Base-by-base conservation (phyloP, 2,888 invertebrate species). In the Leistus spinibarbis region DNA sequence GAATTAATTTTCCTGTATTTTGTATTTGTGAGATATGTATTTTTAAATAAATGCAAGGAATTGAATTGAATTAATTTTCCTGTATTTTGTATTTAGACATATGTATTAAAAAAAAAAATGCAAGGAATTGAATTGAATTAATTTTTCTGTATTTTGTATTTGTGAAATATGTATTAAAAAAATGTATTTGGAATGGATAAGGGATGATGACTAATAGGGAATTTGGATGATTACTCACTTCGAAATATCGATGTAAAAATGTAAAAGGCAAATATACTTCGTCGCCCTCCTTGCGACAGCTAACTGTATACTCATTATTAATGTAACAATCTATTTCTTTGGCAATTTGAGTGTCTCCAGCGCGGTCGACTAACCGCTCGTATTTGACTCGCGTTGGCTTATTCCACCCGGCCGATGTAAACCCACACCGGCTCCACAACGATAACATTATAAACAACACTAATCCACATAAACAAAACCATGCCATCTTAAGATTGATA, bases 211-310 rank as follows among this genome's bases (percentile, higher is more conserved):
- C n/a, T n/a, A n/a, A n/a, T n/a, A n/a, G n/a, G n/a, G n/a, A n/a
- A n/a, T n/a, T n/a, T n/a, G n/a, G n/a, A n/a, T 40, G 40, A 40
- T 24, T 22, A 81, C 84, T 82, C 80, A 95, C 93, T 90, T 97
- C 97, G 87, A 97, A 98, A 86, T 98, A 97, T 84, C 94, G 95
- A 82, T 94, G 93, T 80, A 98, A 88, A 84, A 98, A 97, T 63
- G 95, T 93, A 86, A 97, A 98, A 20, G 98, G 98, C 80, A 98
- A 87, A 84, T 92, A 97, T 27, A 98, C 93, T 86, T 97, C 96
- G 80, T 92, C 92, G n/a, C 90, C 90, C 82, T 95, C 94, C 69
- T 92, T 90, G 71, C 92, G 90, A 84, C 96, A 96, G 57, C 90
- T 89, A 79, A 95, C 89, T 3, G 91, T 90, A 83, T 93, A 94